These are phyloP conservation scores for Eptatretus atami DNA, from an alignment of 2,797 vertebrate genomes.

Conservation along the genomic window DNA sequence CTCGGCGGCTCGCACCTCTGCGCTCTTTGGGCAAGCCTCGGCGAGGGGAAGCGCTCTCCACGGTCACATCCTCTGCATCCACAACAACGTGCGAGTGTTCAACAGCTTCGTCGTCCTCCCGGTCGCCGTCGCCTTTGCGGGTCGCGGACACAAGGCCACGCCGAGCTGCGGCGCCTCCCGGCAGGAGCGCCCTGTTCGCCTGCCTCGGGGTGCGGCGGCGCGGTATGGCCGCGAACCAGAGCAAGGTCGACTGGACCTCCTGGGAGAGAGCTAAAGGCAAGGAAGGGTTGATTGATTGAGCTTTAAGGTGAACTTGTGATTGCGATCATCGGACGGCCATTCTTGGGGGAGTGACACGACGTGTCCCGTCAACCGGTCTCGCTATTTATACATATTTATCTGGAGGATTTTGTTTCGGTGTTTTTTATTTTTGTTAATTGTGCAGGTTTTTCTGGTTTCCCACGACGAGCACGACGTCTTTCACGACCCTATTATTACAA, in stretches of 20 bases:
- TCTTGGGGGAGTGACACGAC: no score
- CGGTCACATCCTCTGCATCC: no score
- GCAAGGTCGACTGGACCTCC: constrained; percentile 3
- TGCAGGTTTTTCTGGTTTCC: no score
- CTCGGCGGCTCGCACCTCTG: neutral
- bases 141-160: neutral
- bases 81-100: neutral
- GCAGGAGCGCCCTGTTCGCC: neutral
- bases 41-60: neutral
- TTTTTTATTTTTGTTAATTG: no score
- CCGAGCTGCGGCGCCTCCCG: neutral
- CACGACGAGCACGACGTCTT: no score
- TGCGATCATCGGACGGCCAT: no score
- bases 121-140: neutral
- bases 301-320: no score
- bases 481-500: no score
- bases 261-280: constrained; percentile 2
- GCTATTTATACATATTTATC: no score
- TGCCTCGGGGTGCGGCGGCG: neutral
- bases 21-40: no score
- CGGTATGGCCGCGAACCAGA: constrained; percentile 3
- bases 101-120: neutral
- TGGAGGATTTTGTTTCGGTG: no score
- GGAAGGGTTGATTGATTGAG: neutral
- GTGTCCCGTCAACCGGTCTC: no score